Evolutionary conservation across 2,797 vertebrate genomes (phyloP), one percentile per base, ranked within the genome.

Genomic region (Microtus agrestis): DNA sequence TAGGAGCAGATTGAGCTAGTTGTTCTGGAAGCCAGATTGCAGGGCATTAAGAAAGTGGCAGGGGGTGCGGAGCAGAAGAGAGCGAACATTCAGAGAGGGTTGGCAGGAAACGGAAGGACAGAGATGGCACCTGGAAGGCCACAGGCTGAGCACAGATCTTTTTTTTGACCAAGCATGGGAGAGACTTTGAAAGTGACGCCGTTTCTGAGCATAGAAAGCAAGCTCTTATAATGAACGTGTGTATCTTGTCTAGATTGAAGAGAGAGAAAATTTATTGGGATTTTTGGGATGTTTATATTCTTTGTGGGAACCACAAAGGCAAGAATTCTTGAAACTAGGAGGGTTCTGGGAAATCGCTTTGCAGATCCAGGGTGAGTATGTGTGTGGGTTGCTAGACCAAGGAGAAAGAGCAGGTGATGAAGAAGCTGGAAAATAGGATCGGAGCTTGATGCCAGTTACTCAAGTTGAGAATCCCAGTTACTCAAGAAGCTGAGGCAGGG

Each of bases 11-110:
- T 71, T 92, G 34, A 56, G 81, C 13, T 14, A 74, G 90, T 65
- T 88, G 82, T 61, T 46, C 46, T 1, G 78, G 93, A 94, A 89
- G 97, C 96, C 97, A 98, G 97, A 97, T 97, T 98, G 97, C 94
- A 97, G 88, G 95, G 95, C 96, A 97, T 98, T 97, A 96, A 93
- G 96, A 79, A 89, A 90, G 73, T 81, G 93, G 97, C 97, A 97
- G 97, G 97, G 95, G 97, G 97, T 89, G n/a, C 73, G 81, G 59
- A 95, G 89, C 31, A 46, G 93, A 84, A 91, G 89, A 78, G 78
- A n/a, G 40, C 0, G 43, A 79, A 6, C 51, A 8, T 90, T 91
- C 46, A 2, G 96, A 92, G 89, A 87, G 89, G n/a, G 25, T 51
- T 97, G 97, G 97, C 96, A 97, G 96, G 54, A 43, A 91, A 6